Evolutionary conservation across 1,140 invertebrate genomes (phyloP), one percentile per base, ranked within the genome.

Genomic region (Tetragonula clypearis): DNA sequence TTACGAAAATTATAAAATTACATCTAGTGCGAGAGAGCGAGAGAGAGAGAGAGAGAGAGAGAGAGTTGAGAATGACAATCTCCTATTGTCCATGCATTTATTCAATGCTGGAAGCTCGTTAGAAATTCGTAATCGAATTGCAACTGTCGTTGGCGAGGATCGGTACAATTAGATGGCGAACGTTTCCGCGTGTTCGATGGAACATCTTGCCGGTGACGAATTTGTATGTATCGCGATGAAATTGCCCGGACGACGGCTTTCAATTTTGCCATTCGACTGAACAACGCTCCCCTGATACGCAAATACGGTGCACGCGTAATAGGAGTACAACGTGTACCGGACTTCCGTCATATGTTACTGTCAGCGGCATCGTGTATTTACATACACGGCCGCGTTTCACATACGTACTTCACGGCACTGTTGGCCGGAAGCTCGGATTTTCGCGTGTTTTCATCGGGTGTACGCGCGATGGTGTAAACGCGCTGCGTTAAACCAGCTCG

Each of bases 321-420:
- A 80, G 58, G 60, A 58, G 78, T 79, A 79, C 76, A 84, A 79
- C 49, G 77, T 85, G 77, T 66, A 73, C 83, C 83, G 83, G 83
- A 85, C 83, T 85, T 85, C 78, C 83, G 83, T 85, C 83, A 80
- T 85, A 85, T 79, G 83, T 85, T 85, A 85, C 69, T 80, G 83
- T 85, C 83, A 85, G n/a, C 56, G 35, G 71, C 19, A 49, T 74
- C 83, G 69, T 26, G 78, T 80, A 84, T 85, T 80, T 85, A 71
- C 83, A 79, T 66, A 65, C 69, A 56, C 56, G 30, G n/a, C 12
- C 30, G 23, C 68, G 41, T 23, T 41, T 5, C 41, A 62, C 21
- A 30, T 30, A 35, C 15, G 60, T 53, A 80, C 69, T 80, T 85
- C 56, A 58, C 69, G 83, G 30, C n/a, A 19, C 14, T 30, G 49